These are phyloP conservation scores for Schizopygopsis malacanthus DNA, from an alignment of 2,797 vertebrate genomes.

Conservation along the genomic window DNA sequence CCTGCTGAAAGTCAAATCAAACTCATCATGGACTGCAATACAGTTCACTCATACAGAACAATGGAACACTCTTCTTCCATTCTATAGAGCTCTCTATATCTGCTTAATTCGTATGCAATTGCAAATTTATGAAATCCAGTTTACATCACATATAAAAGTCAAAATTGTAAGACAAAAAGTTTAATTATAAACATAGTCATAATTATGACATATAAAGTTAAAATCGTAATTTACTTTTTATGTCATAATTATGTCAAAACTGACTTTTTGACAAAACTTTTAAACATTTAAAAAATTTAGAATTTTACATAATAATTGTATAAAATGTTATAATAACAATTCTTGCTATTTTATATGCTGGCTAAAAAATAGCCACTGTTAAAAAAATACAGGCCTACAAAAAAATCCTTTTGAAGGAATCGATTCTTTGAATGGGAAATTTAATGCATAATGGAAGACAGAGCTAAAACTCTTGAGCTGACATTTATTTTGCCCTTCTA, in stretches of 20 bases:
- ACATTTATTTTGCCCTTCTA: conserved; percentile 10
- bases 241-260: neutral
- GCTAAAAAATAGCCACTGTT: neutral
- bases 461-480: neutral
- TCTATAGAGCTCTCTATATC: neutral
- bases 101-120: neutral
- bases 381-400: neutral
- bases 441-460: neutral
- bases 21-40: neutral
- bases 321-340: too few species aligned
- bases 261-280: too few species aligned
- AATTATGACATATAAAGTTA: neutral
- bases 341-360: neutral
- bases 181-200: neutral
- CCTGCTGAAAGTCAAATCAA: neutral
- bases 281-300: too few species aligned
- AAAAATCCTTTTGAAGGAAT: neutral
- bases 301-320: neutral
- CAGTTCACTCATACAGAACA: neutral
- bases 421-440: neutral
- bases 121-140: neutral
- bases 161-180: neutral
- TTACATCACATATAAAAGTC: neutral
- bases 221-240: neutral
- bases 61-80: neutral